Conservation (phyloP, 2,888 invertebrate species). For the Andrena haemorrhoa region DNA sequence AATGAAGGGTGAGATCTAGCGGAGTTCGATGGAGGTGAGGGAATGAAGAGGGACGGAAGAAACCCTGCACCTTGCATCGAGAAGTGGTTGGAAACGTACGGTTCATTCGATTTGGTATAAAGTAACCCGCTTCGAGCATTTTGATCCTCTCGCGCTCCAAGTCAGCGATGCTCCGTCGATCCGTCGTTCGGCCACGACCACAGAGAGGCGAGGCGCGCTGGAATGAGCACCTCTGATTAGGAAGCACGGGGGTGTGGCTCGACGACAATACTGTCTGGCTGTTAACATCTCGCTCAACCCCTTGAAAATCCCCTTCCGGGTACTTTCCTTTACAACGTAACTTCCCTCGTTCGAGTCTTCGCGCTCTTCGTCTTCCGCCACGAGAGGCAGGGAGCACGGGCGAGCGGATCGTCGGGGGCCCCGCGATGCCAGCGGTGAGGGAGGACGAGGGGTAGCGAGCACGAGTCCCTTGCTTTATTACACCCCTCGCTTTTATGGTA, state of each 20-base stretch:
- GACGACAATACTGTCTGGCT: conserved; percentile 76
- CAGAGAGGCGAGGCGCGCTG: neutral
- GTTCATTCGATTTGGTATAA: neutral
- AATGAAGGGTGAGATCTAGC: too few species aligned
- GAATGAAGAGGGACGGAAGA: neutral
- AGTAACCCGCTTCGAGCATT: neutral
- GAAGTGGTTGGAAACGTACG: neutral
- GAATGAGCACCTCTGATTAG: conserved; percentile 71
- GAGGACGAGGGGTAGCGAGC: neutral
- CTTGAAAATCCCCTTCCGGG: conserved; percentile 71
- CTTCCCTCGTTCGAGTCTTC: conserved; percentile 35
- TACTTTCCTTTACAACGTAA: conserved; percentile 73
- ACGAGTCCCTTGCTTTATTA: conserved; percentile 67
- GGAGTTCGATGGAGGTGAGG: too few species aligned
- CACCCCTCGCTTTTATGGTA: conserved; percentile 70
- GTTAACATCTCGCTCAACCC: conserved; percentile 75
- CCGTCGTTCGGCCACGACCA: neutral
- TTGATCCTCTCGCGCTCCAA: neutral
- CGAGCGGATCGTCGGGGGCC: neutral
- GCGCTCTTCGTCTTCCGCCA: conserved; percentile 42
- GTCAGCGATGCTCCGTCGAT: neutral
- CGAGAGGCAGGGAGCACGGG: neutral
- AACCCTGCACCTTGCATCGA: neutral
- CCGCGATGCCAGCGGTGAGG: neutral
- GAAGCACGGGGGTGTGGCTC: conserved; percentile 66